Base-by-base conservation (phyloP, 1,140 invertebrate species). In the Macrostomum lignano region DNA sequence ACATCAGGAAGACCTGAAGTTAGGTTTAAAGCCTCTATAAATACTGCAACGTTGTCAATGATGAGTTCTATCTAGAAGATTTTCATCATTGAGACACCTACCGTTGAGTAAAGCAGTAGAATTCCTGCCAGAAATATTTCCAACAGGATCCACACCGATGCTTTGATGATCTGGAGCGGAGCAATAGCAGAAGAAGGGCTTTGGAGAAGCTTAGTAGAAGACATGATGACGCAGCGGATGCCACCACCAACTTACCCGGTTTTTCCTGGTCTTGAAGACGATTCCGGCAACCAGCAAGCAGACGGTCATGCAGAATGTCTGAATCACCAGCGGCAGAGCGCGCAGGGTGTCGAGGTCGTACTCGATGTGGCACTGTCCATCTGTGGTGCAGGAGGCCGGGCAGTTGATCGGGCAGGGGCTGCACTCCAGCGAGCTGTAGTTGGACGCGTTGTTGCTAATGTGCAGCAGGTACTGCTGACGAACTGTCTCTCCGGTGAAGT, bases 81-180 rank as follows among this genome's bases (percentile, higher is more conserved):
- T n/a, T 20, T 15, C 19, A 21, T 41, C 7, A 15, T 14, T 35
- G 21, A 26, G 3, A 29, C 29, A 46, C 72, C 69, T 64, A 79
- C 75, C 46, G 74, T 74, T 38, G 66, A 64, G 58, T 81, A 79
- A 41, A 81, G 67, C 41, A 81, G 61, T 42, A 76, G 62, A 39
- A 74, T 72, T 43, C 77, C 77, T 14, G 78, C 46, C 28, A 82
- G 57, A 37, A 81, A 70, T 20, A 72, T 72, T 60, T 84, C 76
- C 46, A 81, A 57, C 35, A 82, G 67, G 21, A 74, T 71, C 77
- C 77, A 84, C 68, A 76, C 74, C 36, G 72, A 70, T 39, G 67
- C 67, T 14, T 71, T 72, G 44, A 74, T 74, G 28, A 71, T 70
- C 72, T 76, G 51, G 14, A 42, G 58, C 38, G 17, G 7, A 40